Percentiles rank a stretch among this genome's conserved stretches.
These are phyloP conservation scores for Chelon labrosus DNA, from an alignment of 2,797 vertebrate species.

Conservation along the genomic window DNA sequence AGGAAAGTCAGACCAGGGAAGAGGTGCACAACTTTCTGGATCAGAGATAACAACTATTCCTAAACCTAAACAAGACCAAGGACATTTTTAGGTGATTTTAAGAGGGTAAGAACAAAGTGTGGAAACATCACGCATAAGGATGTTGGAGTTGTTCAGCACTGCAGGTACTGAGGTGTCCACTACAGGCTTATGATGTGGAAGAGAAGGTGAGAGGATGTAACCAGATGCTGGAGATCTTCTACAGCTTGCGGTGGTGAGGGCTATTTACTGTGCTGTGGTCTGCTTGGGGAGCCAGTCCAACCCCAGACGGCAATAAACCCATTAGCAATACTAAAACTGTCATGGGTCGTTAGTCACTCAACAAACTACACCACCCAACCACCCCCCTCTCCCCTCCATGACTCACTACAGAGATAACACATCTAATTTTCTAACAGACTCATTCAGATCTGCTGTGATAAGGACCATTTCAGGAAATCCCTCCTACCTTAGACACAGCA, in stretches of 20 bases:
- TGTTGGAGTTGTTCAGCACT: background rate
- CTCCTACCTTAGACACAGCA: no score
- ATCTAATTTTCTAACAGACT: no score
- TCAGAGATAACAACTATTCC: background rate
- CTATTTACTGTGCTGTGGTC: background rate
- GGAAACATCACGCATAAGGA: background rate
- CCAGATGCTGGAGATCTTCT: background rate
- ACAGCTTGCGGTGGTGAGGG: background rate
- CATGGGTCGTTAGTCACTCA: background rate
- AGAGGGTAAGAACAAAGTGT: no score
- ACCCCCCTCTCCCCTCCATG: no score
- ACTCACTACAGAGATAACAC: no score
- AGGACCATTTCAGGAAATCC: no score
- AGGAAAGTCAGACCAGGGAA: background rate
- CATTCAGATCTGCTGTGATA: no score
- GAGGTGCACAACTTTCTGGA: background rate
- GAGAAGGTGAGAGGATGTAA: no score
- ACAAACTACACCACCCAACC: background rate
- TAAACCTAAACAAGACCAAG: background rate
- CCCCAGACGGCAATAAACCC: background rate
- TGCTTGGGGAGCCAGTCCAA: background rate
- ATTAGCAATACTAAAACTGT: background rate
- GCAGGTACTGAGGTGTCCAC: no score
- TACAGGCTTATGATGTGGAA: no score
- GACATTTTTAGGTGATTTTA: background rate